Base-by-base conservation (phyloP, 2,113 vertebrate genomes). In the Seriola rivoliana region DNA sequence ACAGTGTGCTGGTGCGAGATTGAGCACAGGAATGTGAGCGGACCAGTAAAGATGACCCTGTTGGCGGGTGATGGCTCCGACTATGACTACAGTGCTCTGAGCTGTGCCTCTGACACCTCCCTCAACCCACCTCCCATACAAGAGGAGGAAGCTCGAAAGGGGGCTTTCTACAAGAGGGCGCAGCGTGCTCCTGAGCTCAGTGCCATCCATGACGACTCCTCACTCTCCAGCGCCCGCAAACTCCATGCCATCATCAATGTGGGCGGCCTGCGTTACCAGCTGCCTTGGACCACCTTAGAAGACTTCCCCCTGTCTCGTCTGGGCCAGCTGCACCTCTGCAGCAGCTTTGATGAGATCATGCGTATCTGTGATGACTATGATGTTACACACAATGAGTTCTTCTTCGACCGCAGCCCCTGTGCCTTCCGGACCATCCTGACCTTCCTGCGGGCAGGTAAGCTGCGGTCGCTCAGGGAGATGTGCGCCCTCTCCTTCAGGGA, bases 241-340 rank as follows among this genome's bases (percentile, higher is more conserved):
- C 95, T 96, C 19, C 95, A 96, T 7, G 97, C 97, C 86, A 98
- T 98, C 50, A 98, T 99, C 90, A 99, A 99, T 0, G 98, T 99
- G 78, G 98, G 98, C 0, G 98, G 98, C 78, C 96, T 98, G 88
- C 97, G 97, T 14, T 99, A 99, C 93, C 93, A 97, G 84, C 95
- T 99, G 8, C 98, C 98, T 16, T 99, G 98, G 98, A 98, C 96
- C 91, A 99, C 98, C 0, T 95, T 99, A 0, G 98, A 99, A 9
- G 96, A 98, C 92, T 99, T 99, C 92, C 98, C 98, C 0, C 89
- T 99, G 85, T 98, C 98, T 0, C 97, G 98, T 0, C 77, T 99
- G 91, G 98, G 98, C 60, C 97, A 97, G 65, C 95, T 99, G 81
- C 97, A 96, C 69, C 96, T 97, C 86, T 99, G 98, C 88, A 97